A percentile compares a stretch with the other conserved stretches of the same genome.
phyloP scores from a whole-genome alignment of 1,140 invertebrate species.

The Saxidomus purpurata region DNA sequence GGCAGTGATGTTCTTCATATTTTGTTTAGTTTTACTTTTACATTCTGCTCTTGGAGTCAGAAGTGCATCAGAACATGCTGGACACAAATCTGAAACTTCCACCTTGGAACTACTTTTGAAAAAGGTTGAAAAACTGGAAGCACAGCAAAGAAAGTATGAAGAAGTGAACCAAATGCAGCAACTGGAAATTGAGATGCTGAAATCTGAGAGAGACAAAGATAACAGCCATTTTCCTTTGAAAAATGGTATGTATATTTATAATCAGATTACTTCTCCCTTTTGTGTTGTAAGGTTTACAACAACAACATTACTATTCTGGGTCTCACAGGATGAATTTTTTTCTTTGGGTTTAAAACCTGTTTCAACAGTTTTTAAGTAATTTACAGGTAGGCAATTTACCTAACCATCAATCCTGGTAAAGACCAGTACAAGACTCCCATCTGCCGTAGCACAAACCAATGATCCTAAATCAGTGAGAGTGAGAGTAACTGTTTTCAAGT shows the following conservation, averaged over 20 bases:
- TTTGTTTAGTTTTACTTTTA: not conserved
- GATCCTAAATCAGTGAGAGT: no score
- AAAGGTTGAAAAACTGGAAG: slow-evolving; percentile 3
- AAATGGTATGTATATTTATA: no score
- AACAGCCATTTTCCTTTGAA: no score
- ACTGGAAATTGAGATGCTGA: slow-evolving; percentile 6
- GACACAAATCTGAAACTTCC: not conserved
- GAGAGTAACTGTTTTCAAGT: no score
- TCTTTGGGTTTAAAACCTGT: no score
- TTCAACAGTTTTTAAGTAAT: no score
- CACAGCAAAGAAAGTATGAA: not conserved
- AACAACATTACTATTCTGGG: no score
- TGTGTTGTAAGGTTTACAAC: not conserved
- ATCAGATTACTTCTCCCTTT: not conserved
- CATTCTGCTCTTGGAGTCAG: not conserved
- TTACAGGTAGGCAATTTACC: no score
- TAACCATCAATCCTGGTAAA: no score
- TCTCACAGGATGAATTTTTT: no score
- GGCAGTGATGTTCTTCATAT: not conserved
- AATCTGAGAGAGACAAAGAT: not conserved
- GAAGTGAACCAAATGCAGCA: not conserved
- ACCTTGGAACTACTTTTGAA: not conserved
- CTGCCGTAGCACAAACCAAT: no score
- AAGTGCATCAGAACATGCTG: not conserved
- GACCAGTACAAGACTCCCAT: no score